Evolutionary conservation across 1,140 invertebrate species (phyloP), one percentile per base, ranked within the genome.

Genomic region (Platorchestia sp.): DNA sequence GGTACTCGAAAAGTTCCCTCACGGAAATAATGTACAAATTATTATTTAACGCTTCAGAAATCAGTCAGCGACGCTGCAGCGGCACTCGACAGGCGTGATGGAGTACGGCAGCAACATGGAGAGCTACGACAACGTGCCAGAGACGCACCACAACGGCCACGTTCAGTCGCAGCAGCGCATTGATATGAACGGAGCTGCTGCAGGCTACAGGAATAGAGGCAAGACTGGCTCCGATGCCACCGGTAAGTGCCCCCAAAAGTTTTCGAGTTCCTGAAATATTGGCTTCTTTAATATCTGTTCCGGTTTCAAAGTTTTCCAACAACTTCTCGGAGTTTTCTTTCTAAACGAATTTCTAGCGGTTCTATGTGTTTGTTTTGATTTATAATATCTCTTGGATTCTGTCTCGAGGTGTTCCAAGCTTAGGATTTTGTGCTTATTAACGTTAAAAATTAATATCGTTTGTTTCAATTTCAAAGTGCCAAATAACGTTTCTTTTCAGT

Each of bases 71-170:
- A 96, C 95, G 43, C 98, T 98, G 95, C 99, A 99, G 97, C 97
- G 99, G 95, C 98, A 99, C 97, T 99, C 99, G 75, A 98, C 99
- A 95, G 98, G 98, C 86, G 98, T 90, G 45, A 86, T 98, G 96
- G 98, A 99, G 95, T 98, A 99, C 97, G 98, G 98, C 95, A 98
- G 99, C 97, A 98, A 98, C 97, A 97, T 98, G 91, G 98, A 98
- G 19, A 96, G 97, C 97, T 87, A 96, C 90, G 97, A 97, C 96
- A 96, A 96, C 90, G 96, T 96, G 91, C 96, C 96, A 14, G 96
- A 96, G 95, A 96, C 96, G 51, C 96, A 96, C 87, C 51, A 95
- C 43, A 93, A 93, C 91, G 91, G 91, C 3, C 91, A 93, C 45
- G 91, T 7, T 7, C 91, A 44, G 44, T 41, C 41, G 41, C 95